Base-by-base conservation (phyloP, 2,113 vertebrate genomes). In the Eurypyga helias region DNA sequence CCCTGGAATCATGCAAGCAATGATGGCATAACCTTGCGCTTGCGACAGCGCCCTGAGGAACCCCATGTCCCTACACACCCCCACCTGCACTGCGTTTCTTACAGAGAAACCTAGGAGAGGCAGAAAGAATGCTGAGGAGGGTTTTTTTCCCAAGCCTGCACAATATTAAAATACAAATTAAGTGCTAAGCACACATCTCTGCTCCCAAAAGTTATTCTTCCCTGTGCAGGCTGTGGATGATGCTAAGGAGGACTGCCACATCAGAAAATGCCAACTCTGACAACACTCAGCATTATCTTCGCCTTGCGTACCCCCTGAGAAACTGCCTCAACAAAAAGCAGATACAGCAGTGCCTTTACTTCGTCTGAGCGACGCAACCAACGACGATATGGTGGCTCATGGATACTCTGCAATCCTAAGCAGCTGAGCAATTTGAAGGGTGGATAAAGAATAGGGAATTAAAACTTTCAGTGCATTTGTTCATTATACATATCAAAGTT, bases 51-150 rank as follows among this genome's bases (percentile, higher is more conserved):
- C 34, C 33, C 25, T 17, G 21, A 76, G 45, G 45, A 65, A n/a
- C 19, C 2, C 3, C 25, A 17, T 6, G 8, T 29, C n/a, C 45
- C 10, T 4, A 31, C 9, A 31, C 8, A 45, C 3, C 19, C 26
- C 69, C 18, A 36, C 19, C 34, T 72, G 19, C 46, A 31, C 2
- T 38, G 10, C 45, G 41, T 54, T 64, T 77, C 72, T 41, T 21
- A 45, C 13, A 34, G 7, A 86, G 46, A 57, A 61, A 85, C 29
- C 43, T 11, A 24, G n/a, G 45, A 49, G 7, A 78, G 36, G 20
- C 10, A 67, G 26, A 26, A 84, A 62, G 43, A 73, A 70, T 2
- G 17, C 9, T 23, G 10, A 87, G 52, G 15, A 60, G 26, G 4
- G 41, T 41, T 17, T 52, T 73, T 36, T 57, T n/a, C n/a, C 67